Base-by-base conservation (phyloP, 1,140 invertebrate species). In the Heliconius melpomene region DNA sequence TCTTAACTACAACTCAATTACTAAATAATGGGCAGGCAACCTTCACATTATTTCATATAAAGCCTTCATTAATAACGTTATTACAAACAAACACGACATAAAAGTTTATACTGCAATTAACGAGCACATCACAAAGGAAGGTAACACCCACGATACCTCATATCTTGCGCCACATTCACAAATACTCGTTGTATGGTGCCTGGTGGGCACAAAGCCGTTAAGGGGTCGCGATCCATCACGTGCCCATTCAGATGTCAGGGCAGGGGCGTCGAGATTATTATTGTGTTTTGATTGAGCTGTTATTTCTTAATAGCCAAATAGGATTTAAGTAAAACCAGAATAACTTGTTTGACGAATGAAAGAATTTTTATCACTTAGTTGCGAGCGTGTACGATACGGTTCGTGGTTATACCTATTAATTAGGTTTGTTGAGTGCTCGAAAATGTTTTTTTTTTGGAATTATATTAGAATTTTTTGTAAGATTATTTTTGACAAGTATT, bases 181-280 rank as follows among this genome's bases (percentile, higher is more conserved):
- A 46, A 46, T 46, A 46, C 13, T 16, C 40, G 40, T 3, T 46
- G 40, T 40, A 18, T 23, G 50, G 71, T 16, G 40, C 40, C 8
- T 23, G 50, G 71, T 72, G 71, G 71, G 71, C 71, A 79, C 46
- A 60, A 73, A 52, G 46, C 29, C 77, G 72, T 16, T 72, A 23
- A 79, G 78, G 77, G 78, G 72, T 79, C 78, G 72, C 72, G 71
- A 78, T 79, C 78, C 78, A 79, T 79, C 78, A 79, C 60, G 9
- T 32, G 9, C 29, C 71, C 70, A 78, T 78, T 78, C 70, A 78
- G 52, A 78, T 38, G 71, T 73, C 77, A 29, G 46, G 32, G 77
- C 32, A 50, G n/a, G 66, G 76, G 74, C 74, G 74, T 75, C 74
- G 54, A 7, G 74, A 16, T 60, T 75, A 52, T 75, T 54, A 75